These are phyloP conservation scores for Anguilla japonica DNA, from an alignment of 2,113 vertebrate genomes.

Conservation along the genomic window DNA sequence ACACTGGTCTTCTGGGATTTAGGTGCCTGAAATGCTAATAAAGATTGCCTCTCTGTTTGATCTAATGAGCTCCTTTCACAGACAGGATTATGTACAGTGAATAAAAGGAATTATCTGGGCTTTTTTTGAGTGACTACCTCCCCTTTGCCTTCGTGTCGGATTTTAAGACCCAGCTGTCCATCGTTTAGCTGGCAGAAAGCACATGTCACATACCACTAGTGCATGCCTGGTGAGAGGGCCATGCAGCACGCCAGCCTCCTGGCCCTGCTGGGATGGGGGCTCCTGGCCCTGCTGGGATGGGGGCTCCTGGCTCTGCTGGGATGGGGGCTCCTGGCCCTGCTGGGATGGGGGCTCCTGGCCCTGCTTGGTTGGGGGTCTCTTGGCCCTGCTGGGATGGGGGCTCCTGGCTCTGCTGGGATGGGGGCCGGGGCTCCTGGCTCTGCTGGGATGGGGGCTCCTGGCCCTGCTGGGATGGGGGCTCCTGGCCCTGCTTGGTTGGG, in stretches of 20 bases:
- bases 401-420: too few relatives aligned
- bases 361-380: too few relatives aligned
- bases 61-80: conserved; percentile 62
- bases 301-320: too few relatives aligned
- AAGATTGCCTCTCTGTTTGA: conserved; percentile 49
- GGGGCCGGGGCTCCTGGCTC: too few relatives aligned
- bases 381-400: too few relatives aligned
- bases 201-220: conserved; percentile 44
- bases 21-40: conserved; percentile 51
- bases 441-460: too few relatives aligned
- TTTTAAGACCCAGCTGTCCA: conserved; percentile 49
- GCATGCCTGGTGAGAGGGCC: conserved; percentile 33
- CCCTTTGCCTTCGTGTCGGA: conserved; percentile 39
- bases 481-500: too few relatives aligned
- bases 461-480: too few relatives aligned
- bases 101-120: conserved; percentile 39
- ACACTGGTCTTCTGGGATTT: conserved; percentile 50
- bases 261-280: neutral
- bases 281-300: too few relatives aligned
- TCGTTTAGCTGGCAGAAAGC: conserved; percentile 45
- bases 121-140: conserved; percentile 42
- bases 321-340: too few relatives aligned
- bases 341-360: too few relatives aligned
- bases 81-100: conserved; percentile 47
- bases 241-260: neutral